Evolutionary conservation across 2,797 vertebrate genomes (phyloP).

Genomic region (Sarcophilus harrisii): DNA sequence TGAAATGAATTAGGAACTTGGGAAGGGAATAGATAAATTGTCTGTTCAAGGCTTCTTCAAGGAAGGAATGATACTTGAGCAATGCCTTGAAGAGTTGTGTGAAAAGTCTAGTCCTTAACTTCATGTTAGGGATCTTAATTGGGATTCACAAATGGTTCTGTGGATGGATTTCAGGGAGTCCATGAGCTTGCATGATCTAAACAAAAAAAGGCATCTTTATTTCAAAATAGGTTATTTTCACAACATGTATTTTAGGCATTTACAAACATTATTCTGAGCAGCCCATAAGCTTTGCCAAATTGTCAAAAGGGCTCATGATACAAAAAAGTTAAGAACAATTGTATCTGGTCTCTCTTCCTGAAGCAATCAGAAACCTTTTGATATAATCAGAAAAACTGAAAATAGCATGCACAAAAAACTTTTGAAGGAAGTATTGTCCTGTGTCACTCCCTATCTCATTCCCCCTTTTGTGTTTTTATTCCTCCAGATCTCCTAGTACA

Average conservation of each 20-base stretch:
- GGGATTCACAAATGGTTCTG: background rate
- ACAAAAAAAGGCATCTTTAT: background rate
- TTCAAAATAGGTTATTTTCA: background rate
- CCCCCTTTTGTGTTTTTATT: background rate
- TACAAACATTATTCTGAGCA: background rate
- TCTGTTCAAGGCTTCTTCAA: background rate
- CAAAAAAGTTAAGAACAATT: background rate
- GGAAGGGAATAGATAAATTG: background rate
- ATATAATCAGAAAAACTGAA: background rate
- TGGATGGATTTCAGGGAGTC: background rate
- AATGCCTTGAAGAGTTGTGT: background rate
- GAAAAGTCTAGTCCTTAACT: background rate
- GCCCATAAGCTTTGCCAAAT: background rate
- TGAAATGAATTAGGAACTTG: background rate
- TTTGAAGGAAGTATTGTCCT: background rate
- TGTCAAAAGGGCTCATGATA: background rate
- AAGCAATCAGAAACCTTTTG: background rate
- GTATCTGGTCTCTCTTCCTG: background rate
- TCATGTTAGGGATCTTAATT: background rate
- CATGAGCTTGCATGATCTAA: background rate
- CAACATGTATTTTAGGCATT: background rate
- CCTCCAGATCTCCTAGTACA: background rate
- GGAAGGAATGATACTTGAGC: background rate
- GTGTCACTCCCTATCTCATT: background rate
- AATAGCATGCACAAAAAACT: background rate